Evolutionary conservation across 1,140 invertebrate genomes (phyloP).

Genomic region (Lanistes nyassanus): DNA sequence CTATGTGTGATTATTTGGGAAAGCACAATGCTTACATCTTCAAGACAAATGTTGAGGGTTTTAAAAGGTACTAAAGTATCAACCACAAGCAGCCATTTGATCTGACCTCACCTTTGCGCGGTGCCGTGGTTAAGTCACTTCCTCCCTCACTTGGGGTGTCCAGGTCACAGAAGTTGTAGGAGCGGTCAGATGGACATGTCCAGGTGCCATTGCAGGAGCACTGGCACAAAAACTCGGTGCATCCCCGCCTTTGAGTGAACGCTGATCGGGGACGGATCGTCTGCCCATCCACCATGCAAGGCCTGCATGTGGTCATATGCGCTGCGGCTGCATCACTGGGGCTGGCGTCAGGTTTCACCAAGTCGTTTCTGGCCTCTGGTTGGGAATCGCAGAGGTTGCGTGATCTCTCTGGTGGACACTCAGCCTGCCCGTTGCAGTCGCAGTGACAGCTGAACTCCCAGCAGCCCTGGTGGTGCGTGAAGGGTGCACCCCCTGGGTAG

Average conservation of each 20-base stretch:
- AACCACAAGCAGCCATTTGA: neutral
- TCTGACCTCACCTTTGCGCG: neutral
- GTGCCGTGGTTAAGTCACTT: neutral
- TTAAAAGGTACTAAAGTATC: neutral
- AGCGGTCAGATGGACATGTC: conserved; percentile 38
- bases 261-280: conserved; percentile 25
- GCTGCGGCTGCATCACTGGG: neutral
- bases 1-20: too few species aligned
- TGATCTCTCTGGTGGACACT: conserved; percentile 19
- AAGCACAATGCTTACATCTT: too few species aligned
- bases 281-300: conserved; percentile 34
- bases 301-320: conserved; percentile 24
- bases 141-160: neutral
- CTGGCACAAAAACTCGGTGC: conserved; percentile 43
- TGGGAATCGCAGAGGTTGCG: conserved; percentile 15
- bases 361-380: neutral
- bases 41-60: too few species aligned
- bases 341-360: neutral
- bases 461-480: conserved; percentile 32
- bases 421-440: conserved; percentile 25
- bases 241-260: conserved; percentile 42
- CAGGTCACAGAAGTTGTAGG: conserved; percentile 41
- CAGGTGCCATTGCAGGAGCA: conserved; percentile 47
- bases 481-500: conserved; percentile 22
- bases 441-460: conserved; percentile 32